Evolutionary conservation across 2,113 vertebrate genomes (phyloP), one percentile per base, ranked within the genome.

Genomic region (Delphinapterus leucas): DNA sequence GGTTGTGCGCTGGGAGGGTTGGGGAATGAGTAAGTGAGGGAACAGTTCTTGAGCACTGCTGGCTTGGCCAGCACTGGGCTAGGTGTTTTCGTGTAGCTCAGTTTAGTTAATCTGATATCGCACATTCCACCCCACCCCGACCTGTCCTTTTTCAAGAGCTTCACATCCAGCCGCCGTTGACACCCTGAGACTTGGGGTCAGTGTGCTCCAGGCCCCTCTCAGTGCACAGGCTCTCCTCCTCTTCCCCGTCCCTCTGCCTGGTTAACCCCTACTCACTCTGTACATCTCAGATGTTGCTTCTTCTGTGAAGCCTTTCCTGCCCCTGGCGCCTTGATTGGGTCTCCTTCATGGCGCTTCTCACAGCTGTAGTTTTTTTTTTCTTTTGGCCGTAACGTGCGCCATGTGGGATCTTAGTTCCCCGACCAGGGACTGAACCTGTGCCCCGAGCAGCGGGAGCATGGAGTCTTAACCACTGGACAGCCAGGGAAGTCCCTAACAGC

Each of bases 181-280:
- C 79, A 60, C 79, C 41, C 44, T 36, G 58, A 70, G 58, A 36
- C 15, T 17, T 12, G 15, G 73, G 13, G 11, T 79, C 58, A 13
- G 2, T 31, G 36, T 71, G 49, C 76, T 41, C n/a, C 49, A 73
- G 53, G 67, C 53, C 61, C 26, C 5, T 88, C n/a, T 41, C 31
- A 0, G 58, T 83, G 4, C 1, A 0, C 3, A 74, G 47, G 12
- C 38, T 84, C 33, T 76, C 92, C 71, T 88, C 31, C 1, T 4
- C 0, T 53, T 55, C 17, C 44, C 14, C 0, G 0, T n/a, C 36
- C 33, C 58, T 21, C n/a, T 4, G 0, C 74, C 15, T 41, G 9
- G 1, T 8, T 31, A 4, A 41, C 14, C 38, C 68, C 33, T 65
- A 0, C 17, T 28, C 18, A 21, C 13, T 33, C 76, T 36, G 23